Evolutionary conservation across 1,140 invertebrate genomes (phyloP).

Genomic region (Diabrotica undecimpunctata): DNA sequence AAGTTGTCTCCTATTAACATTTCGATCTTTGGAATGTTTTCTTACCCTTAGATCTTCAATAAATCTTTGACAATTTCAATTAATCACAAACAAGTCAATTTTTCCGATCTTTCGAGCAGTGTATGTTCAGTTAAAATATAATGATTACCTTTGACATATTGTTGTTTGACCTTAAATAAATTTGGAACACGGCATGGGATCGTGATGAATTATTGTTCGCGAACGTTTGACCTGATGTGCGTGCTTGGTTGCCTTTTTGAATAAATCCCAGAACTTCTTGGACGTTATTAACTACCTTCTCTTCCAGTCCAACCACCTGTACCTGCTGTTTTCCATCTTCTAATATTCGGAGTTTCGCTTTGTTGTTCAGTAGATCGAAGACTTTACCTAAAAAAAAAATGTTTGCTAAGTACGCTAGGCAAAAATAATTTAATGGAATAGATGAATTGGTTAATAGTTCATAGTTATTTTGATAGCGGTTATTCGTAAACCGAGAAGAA

Average conservation of each 20-base stretch:
- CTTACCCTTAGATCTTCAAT: too few relatives aligned
- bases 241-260: slow-evolving; percentile 64
- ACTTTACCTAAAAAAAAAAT: slow-evolving; percentile 58
- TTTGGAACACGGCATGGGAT: slow-evolving; percentile 89
- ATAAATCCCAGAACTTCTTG: slow-evolving; percentile 79
- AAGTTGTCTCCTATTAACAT: too few relatives aligned
- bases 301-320: slow-evolving; percentile 78
- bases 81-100: too few relatives aligned
- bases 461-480: too few relatives aligned
- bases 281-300: slow-evolving; percentile 66
- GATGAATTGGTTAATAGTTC: too few relatives aligned
- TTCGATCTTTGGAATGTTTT: too few relatives aligned
- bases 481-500: too few relatives aligned
- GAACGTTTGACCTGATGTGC: slow-evolving; percentile 79
- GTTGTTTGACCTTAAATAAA: slow-evolving; percentile 51
- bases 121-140: too few relatives aligned
- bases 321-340: slow-evolving; percentile 80
- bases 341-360: slow-evolving; percentile 84
- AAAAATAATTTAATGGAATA: too few relatives aligned
- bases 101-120: too few relatives aligned
- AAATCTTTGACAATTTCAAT: too few relatives aligned
- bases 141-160: slow-evolving; percentile 33
- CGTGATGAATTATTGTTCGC: slow-evolving; percentile 82
- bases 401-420: neutral
- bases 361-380: slow-evolving; percentile 93